A percentile compares a stretch with the other conserved stretches of the same genome.
phyloP scores from a whole-genome alignment of 1,140 invertebrate genomes.

The Brevipalpus yothersi region DNA sequence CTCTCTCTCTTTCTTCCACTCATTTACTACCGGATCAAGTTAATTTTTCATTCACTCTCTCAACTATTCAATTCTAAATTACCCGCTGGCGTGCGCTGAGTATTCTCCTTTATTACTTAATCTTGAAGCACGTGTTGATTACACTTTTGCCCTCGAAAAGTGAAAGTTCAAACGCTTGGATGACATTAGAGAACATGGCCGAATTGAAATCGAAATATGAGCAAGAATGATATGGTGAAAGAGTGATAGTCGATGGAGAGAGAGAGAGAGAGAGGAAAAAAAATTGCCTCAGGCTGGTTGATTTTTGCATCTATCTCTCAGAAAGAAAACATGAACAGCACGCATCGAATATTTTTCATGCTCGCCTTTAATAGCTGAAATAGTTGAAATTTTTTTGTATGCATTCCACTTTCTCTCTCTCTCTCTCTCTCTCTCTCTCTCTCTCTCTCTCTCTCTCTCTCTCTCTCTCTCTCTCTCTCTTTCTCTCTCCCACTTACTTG shows the following conservation, averaged over 20 bases:
- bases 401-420: not conserved
- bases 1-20: not conserved
- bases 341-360: not conserved
- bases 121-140: not conserved
- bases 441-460: not conserved
- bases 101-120: not conserved
- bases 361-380: not conserved
- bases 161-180: not conserved
- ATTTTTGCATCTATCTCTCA: not conserved
- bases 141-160: not conserved
- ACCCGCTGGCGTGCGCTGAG: not conserved
- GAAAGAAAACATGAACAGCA: not conserved
- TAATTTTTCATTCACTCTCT: not conserved
- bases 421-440: not conserved
- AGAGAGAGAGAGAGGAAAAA: too few species aligned
- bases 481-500: not conserved
- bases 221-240: too few species aligned
- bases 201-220: too few species aligned
- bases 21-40: not conserved
- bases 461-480: not conserved
- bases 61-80: not conserved
- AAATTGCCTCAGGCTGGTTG: not conserved
- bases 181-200: not conserved
- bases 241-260: too few species aligned
- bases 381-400: not conserved